Conservation (phyloP, 2,113 vertebrate species). For the Trinectes maculatus region DNA sequence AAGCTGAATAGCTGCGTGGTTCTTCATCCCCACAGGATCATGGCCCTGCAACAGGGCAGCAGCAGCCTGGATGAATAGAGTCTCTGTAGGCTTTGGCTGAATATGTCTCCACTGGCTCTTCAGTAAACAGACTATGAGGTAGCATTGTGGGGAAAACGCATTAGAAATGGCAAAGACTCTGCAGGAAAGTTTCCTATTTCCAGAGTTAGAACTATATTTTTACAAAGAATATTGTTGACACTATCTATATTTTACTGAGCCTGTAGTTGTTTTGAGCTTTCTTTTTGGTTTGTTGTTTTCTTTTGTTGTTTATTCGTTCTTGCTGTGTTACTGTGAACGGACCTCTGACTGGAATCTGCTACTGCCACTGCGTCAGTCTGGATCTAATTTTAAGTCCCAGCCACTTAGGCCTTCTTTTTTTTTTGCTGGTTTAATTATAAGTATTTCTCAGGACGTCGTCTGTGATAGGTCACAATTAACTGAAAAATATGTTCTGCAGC, state of each 20-base stretch:
- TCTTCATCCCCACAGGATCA: constrained; percentile 53
- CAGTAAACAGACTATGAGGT: constrained; percentile 64
- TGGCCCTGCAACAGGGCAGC: constrained; percentile 51
- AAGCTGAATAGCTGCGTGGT: constrained; percentile 16
- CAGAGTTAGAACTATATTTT: constrained; percentile 5
- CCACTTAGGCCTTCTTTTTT: background rate
- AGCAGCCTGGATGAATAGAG: constrained; percentile 72
- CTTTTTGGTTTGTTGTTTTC: constrained; percentile 5
- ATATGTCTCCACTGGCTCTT: constrained; percentile 44
- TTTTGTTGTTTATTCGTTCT: background rate
- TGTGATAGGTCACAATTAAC: background rate
- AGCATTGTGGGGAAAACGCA: constrained; percentile 53
- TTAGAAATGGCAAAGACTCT: constrained; percentile 42
- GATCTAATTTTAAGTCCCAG: constrained; percentile 12
- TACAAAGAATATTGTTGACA: background rate
- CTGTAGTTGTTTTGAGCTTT: no score
- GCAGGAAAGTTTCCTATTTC: constrained; percentile 28
- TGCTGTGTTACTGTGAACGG: constrained; percentile 17
- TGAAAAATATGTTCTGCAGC: background rate
- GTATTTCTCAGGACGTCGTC: constrained; percentile 16
- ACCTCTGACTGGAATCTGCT: constrained; percentile 23
- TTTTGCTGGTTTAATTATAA: background rate
- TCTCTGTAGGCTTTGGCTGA: constrained; percentile 62
- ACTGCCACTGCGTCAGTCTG: constrained; percentile 2
- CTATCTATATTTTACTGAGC: background rate